These are phyloP conservation scores for Salvelinus fontinalis DNA, from an alignment of 2,113 vertebrate species.

Conservation along the genomic window DNA sequence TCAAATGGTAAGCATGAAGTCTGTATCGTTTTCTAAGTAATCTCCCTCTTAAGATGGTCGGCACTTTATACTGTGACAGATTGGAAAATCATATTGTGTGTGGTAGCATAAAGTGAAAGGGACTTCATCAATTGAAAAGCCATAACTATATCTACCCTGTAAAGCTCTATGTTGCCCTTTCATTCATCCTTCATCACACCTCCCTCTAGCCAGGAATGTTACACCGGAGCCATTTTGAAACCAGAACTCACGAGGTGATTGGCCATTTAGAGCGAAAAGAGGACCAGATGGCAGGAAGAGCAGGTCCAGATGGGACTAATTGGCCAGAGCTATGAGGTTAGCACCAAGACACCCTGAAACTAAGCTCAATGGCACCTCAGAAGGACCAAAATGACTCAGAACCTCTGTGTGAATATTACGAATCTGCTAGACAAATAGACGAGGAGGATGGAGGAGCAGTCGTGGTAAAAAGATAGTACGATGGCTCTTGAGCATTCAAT, in stretches of 20 bases:
- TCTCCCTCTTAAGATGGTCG: slow-evolving; percentile 51
- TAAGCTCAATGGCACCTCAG: slow-evolving; percentile 50
- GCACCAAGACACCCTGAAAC: slow-evolving; percentile 52
- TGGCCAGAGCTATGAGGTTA: slow-evolving; percentile 61
- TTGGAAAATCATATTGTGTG: slow-evolving; percentile 50
- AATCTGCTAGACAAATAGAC: slow-evolving; percentile 20
- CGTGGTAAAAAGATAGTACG: slow-evolving; percentile 29
- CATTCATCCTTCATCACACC: slow-evolving; percentile 15
- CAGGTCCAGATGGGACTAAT: slow-evolving; percentile 64
- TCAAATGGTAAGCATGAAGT: slow-evolving; percentile 37
- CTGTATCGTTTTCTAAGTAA: slow-evolving; percentile 54
- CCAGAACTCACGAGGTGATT: slow-evolving; percentile 37
- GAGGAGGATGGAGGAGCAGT: background rate
- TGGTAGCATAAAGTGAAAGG: slow-evolving; percentile 18
- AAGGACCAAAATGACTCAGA: slow-evolving; percentile 48
- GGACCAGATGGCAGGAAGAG: slow-evolving; percentile 64
- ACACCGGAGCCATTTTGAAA: slow-evolving; percentile 36
- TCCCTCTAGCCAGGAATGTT: slow-evolving; percentile 18
- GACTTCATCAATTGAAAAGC: background rate
- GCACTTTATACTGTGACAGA: slow-evolving; percentile 37
- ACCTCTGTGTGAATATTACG: slow-evolving; percentile 17
- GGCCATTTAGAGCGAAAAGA: slow-evolving; percentile 50
- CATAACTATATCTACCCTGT: background rate
- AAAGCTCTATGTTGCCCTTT: slow-evolving; percentile 18
- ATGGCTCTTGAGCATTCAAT: slow-evolving; percentile 40